Conservation (phyloP, 1,140 invertebrate species). For the Triops longicaudatus region DNA sequence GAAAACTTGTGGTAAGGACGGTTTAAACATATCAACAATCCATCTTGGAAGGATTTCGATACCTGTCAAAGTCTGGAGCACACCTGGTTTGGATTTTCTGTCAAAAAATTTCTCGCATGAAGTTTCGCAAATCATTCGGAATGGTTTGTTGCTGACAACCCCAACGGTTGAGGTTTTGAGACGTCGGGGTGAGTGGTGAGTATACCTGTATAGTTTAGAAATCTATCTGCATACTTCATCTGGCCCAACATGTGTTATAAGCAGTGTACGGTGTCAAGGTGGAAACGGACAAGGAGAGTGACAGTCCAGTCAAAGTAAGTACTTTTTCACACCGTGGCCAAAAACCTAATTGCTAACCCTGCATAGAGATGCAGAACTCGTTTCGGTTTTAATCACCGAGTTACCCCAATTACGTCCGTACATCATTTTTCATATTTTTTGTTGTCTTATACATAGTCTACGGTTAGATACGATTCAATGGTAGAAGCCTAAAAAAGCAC, state of each 20-base stretch:
- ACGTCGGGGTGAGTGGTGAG: background rate
- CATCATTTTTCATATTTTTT: background rate
- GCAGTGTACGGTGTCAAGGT: background rate
- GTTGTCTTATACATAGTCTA: too few species aligned
- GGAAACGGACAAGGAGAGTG: background rate
- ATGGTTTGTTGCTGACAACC: background rate
- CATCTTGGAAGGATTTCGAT: background rate
- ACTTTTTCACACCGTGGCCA: background rate
- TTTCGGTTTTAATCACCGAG: background rate
- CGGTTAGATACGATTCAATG: too few species aligned
- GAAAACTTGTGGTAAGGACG: background rate
- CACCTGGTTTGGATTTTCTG: conserved; percentile 3
- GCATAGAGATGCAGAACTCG: background rate
- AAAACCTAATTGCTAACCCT: background rate
- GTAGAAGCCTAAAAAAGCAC: background rate
- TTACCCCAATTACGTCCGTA: background rate
- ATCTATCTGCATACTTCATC: background rate
- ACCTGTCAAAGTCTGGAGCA: background rate
- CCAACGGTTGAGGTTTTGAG: background rate
- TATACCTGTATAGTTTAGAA: background rate
- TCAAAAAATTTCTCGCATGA: background rate
- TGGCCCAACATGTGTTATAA: background rate
- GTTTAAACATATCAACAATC: conserved; percentile 8
- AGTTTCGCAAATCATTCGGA: background rate
- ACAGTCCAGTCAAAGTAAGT: background rate